A percentile compares a stretch with the other conserved stretches of the same genome.
phyloP scores from a whole-genome alignment of 1,140 invertebrate genomes.

The Bathynomus jamesi region DNA sequence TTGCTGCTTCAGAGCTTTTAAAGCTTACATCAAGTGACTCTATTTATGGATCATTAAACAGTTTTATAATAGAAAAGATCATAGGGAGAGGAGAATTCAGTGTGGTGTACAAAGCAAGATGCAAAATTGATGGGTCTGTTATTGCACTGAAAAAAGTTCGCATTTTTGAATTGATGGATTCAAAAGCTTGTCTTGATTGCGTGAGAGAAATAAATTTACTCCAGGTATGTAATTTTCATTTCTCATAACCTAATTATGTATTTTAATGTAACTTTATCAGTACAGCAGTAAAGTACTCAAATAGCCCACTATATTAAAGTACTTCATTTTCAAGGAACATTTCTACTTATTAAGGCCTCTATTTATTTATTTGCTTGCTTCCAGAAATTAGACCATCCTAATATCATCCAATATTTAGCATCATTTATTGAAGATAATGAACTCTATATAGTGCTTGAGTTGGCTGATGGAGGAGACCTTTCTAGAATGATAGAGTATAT shows the following conservation, averaged over 20 bases:
- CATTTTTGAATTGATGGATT: slow-evolving; percentile 60
- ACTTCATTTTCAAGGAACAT: no score
- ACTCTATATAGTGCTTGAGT: slow-evolving; percentile 65
- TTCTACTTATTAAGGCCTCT: no score
- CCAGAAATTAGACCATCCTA: slow-evolving; percentile 66
- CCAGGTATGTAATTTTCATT: slow-evolving; percentile 45
- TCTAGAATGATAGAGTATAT: slow-evolving; percentile 61
- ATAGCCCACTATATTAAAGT: no score
- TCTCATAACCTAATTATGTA: no score
- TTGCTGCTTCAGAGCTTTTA: slow-evolving; percentile 31
- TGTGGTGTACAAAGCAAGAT: slow-evolving; percentile 52
- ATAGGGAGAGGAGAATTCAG: slow-evolving; percentile 61
- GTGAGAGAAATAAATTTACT: slow-evolving; percentile 61
- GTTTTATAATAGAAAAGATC: slow-evolving; percentile 54
- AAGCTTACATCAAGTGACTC: slow-evolving; percentile 37
- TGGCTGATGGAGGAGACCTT: slow-evolving; percentile 70
- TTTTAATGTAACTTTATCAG: no score
- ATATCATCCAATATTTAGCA: slow-evolving; percentile 65
- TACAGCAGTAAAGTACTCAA: no score
- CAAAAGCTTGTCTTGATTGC: slow-evolving; percentile 58
- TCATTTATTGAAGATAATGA: slow-evolving; percentile 66
- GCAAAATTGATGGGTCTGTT: slow-evolving; percentile 37
- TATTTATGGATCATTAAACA: slow-evolving; percentile 42
- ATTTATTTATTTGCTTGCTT: slow-evolving; percentile 38
- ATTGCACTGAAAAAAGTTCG: slow-evolving; percentile 60